Base-by-base conservation (phyloP, 2,113 vertebrate species). In the Brachyistius frenatus region DNA sequence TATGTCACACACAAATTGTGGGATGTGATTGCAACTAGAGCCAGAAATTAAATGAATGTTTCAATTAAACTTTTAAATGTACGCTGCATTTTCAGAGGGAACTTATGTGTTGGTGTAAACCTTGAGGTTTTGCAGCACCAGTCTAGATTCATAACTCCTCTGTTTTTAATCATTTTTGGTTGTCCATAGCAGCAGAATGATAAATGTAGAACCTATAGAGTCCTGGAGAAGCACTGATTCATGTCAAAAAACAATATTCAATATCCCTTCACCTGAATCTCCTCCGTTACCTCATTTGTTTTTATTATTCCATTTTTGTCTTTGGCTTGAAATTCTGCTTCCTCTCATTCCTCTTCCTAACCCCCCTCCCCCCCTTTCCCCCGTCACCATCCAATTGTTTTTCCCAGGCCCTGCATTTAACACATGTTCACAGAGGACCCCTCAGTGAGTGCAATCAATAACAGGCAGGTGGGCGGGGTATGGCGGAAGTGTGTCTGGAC, bases 371-470 rank as follows among this genome's bases (percentile, higher is more conserved):
- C 23, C 23, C 23, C 1, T 23, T 23, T 63, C 58, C 32, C 10
- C 3, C 46, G 41, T 73, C 69, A 30, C 69, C 55, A 36, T 47
- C 47, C 13, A 62, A 52, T 33, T 55, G 71, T 80, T 81, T 85
- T 64, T 50, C 44, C 57, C 30, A 46, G 44, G 9, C 62, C 44
- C 50, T 66, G 54, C 49, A 68, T 86, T 76, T 67, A 78, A 68
- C 72, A 63, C 69, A 39, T 63, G 41, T 83, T 78, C 63, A 37
- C 73, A 47, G 36, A 68, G 74, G 83, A 56, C 71, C 78, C 31
- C 58, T 85, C 74, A 89, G 54, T 76, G 49, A 74, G 41, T 52
- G 67, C 72, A 88, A 88, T 92, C 87, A 75, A 88, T 88, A 84
- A 81, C 30, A 49, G 33, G 57, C 80, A 78, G 72, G 86, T 66